These are phyloP conservation scores for Conopomorpha cramerella DNA, from an alignment of 1,140 invertebrate genomes.

Conservation along the genomic window DNA sequence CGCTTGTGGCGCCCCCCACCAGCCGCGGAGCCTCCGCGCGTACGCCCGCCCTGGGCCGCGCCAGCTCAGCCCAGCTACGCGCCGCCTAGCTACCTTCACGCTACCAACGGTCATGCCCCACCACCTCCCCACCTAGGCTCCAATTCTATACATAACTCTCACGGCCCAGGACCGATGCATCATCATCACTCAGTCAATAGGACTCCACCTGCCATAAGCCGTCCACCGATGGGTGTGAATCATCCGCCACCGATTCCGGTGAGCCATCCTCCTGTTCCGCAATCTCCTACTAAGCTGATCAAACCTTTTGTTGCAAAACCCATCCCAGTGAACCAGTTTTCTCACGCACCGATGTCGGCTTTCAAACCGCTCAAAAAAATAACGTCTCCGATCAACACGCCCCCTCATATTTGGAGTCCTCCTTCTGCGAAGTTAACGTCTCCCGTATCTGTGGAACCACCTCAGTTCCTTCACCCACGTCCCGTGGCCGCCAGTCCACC, in stretches of 20 bases:
- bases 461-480: conserved; percentile 4
- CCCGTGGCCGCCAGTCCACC: conserved; percentile 26
- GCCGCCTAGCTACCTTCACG: no score
- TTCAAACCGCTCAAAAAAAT: conserved; percentile 66
- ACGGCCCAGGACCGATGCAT: no score
- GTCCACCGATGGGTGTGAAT: conserved; percentile 20
- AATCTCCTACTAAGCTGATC: conserved; percentile 44
- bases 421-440: conserved; percentile 43
- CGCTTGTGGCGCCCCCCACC: conserved; percentile 22
- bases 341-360: conserved; percentile 72
- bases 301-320: conserved; percentile 60
- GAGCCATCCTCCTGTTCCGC: conserved; percentile 25
- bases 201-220: conserved; percentile 17
- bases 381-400: conserved; percentile 26
- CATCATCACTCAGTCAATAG: no score
- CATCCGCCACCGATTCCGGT: no score
- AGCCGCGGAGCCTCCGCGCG: not conserved
- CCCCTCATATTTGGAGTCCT: conserved; percentile 47
- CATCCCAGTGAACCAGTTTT: conserved; percentile 69
- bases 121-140: no score
- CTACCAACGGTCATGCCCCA: no score
- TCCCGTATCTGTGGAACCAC: not conserved
- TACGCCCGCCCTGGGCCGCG: conserved; percentile 11
- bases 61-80: conserved; percentile 7
- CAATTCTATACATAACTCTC: no score